Conservation (phyloP, 2,888 invertebrate genomes). For the Galeruca laticollis region DNA sequence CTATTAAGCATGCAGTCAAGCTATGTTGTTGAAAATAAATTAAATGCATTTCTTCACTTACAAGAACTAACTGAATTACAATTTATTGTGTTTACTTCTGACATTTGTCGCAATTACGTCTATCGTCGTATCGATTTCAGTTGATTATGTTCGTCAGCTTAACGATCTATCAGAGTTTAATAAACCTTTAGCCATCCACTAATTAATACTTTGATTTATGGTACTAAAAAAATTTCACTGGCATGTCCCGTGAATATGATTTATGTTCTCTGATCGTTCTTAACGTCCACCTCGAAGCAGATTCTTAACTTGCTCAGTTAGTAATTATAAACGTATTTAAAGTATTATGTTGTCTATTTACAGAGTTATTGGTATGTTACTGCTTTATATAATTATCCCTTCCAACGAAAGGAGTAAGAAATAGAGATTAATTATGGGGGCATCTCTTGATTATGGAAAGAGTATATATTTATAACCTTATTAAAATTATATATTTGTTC, state of each 20-base stretch:
- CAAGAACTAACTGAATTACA: background rate
- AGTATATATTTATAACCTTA: background rate
- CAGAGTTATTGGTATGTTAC: background rate
- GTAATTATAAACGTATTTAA: background rate
- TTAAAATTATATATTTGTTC: background rate
- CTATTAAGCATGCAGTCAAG: no score
- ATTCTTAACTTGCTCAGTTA: background rate
- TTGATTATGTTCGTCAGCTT: conserved; percentile 34
- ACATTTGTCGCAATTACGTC: background rate
- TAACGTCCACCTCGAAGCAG: background rate
- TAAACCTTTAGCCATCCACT: conserved; percentile 44
- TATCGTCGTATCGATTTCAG: conserved; percentile 9
- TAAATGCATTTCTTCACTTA: no score
- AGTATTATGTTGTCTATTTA: conserved; percentile 7
- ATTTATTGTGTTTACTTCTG: background rate
- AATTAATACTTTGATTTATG: conserved; percentile 49
- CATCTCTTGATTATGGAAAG: no score
- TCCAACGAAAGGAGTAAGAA: background rate
- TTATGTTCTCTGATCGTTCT: conserved; percentile 34
- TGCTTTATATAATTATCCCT: background rate
- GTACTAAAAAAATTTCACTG: conserved; percentile 44
- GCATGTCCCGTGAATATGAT: conserved; percentile 44
- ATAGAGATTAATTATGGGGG: background rate
- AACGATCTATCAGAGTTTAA: conserved; percentile 44
- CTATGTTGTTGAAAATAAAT: no score